These are phyloP conservation scores for Baronia brevicornis DNA, from an alignment of 2,888 invertebrate genomes.

Conservation along the genomic window DNA sequence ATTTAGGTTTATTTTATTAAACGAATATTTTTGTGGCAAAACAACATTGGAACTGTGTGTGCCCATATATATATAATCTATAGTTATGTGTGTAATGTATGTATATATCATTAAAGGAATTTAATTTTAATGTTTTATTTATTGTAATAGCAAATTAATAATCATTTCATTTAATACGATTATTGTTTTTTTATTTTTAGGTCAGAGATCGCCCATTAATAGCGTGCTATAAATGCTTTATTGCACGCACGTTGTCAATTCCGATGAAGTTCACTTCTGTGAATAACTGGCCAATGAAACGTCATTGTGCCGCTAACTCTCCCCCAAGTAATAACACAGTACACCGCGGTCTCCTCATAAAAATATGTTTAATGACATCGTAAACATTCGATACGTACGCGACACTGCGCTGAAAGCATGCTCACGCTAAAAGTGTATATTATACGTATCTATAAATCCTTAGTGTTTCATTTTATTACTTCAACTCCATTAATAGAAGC, in stretches of 20 bases:
- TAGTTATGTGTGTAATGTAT: no score
- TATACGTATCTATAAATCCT: constrained; percentile 53
- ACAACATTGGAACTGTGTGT: no score
- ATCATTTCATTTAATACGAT: constrained; percentile 6
- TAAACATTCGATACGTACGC: constrained; percentile 66
- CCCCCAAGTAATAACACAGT: constrained; percentile 56
- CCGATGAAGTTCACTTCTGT: constrained; percentile 48
- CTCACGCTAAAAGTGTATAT: constrained; percentile 35
- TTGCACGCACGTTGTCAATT: constrained; percentile 54
- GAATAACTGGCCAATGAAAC: constrained; percentile 60
- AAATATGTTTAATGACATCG: constrained; percentile 72
- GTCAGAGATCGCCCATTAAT: constrained; percentile 34
- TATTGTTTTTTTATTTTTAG: constrained; percentile 31
- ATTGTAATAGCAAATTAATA: constrained; percentile 28
- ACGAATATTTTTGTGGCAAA: no score
- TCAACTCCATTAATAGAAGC: constrained; percentile 43
- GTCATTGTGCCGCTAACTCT: constrained; percentile 37
- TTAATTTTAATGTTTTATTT: no score
- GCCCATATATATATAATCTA: no score
- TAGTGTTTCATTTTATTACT: constrained; percentile 57
- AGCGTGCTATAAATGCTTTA: constrained; percentile 48
- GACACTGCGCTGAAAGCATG: constrained; percentile 51
- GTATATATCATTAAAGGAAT: no score
- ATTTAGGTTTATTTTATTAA: no score
- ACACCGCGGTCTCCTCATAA: constrained; percentile 67